Evolutionary conservation across 1,140 invertebrate species (phyloP).

Genomic region (Rhynchophorus ferrugineus): DNA sequence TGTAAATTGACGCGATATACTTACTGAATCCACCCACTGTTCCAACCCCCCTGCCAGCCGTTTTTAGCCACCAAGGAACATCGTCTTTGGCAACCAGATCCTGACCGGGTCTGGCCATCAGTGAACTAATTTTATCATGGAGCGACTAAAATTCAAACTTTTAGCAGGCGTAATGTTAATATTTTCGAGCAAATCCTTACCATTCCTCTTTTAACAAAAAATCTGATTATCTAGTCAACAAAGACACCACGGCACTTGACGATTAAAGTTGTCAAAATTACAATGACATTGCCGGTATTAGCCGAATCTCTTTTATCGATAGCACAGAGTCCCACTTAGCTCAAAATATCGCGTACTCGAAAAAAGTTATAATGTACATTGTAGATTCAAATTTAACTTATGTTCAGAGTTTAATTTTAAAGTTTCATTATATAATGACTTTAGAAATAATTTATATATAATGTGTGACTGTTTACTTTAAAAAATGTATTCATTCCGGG

Average conservation of each 20-base stretch:
- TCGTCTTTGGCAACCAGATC: conserved; percentile 68
- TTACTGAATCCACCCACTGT: conserved; percentile 76
- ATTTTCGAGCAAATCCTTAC: neutral
- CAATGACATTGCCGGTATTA: conserved; percentile 4
- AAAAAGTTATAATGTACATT: no score
- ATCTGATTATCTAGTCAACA: neutral
- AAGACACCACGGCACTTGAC: neutral
- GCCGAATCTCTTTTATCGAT: neutral
- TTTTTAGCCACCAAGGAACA: conserved; percentile 82
- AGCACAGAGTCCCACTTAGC: no score
- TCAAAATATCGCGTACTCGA: no score
- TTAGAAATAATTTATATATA: no score
- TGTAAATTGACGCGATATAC: conserved; percentile 26
- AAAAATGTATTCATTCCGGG: no score
- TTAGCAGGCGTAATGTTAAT: neutral
- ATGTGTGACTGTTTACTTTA: no score
- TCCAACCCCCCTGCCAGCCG: conserved; percentile 72
- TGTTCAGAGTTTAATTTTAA: no score
- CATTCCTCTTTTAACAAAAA: conserved; percentile 5
- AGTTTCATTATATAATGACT: no score
- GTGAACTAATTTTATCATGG: conserved; percentile 63
- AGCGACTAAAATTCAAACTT: conserved; percentile 55
- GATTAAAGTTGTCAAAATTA: neutral
- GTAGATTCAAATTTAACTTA: no score
- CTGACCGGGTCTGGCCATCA: conserved; percentile 69